Evolutionary conservation across 2,113 vertebrate species (phyloP), one percentile per base, ranked within the genome.

Genomic region (Dunckerocampus dactyliophorus): DNA sequence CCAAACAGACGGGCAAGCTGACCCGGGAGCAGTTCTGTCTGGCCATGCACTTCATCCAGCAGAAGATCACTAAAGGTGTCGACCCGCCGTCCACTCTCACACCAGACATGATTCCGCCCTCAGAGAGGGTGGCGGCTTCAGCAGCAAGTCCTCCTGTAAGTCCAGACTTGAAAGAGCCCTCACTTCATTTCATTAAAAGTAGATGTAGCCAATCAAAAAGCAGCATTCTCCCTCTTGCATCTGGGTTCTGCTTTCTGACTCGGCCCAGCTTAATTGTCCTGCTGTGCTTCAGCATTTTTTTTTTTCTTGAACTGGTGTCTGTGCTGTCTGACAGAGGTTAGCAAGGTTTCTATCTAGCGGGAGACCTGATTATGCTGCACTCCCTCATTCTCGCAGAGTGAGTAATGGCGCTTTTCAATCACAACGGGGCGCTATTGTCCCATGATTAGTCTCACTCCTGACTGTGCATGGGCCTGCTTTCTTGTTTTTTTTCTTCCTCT

Each of bases 1-100:
- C 94, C 0, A 92, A 93, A 60, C 92, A 94, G 74, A 89, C 88
- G 13, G 97, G 97, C 16, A 97, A 95, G 82, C 88, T 99, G 57
- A 95, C 85, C 82, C 91, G 90, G 68, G 97, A 99, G 69, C 97
- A 98, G 81, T 99, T 99, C 79, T 93, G 93, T 8, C 84, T 99
- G n/a, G 96, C 97, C 76, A 97, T 99, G 95, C 88, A 95, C 83
- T 88, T 99, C 69, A 97, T 99, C 59, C 94, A 98, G 37, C 95
- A 95, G 90, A 96, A 94, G 76, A 91, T 95, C 82, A 93, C 82
- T 72, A 95, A 95, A 84, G 95, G 92, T 58, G 69, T 93, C 14
- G 97, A 99, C 63, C 96, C 95, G 19, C 97, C 97, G 1, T 92
- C 95, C 59, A 86, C 81, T 53, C 90, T 99, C 58, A 89, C 89